Percentiles rank a stretch among this genome's conserved stretches.
These are phyloP conservation scores for Bucorvus abyssinicus DNA, from an alignment of 2,797 vertebrate species.

Conservation along the genomic window DNA sequence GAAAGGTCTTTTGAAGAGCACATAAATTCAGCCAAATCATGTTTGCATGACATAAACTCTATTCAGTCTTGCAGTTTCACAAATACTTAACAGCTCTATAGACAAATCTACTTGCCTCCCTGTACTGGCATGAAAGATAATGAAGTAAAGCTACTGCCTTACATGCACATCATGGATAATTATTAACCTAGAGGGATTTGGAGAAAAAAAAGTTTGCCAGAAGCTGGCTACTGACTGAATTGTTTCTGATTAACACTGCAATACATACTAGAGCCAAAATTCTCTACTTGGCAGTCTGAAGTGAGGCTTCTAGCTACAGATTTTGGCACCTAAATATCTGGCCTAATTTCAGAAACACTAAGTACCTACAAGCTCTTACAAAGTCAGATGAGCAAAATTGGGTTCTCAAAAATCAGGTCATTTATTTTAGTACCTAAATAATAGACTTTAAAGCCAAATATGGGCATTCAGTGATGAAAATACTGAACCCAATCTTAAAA, in stretches of 20 bases:
- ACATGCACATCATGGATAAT: neutral
- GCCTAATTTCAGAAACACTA: neutral
- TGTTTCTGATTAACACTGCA: constrained; percentile 3
- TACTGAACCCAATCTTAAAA: neutral
- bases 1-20: neutral
- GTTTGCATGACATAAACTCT: neutral
- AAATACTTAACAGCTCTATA: neutral
- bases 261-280: neutral
- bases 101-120: neutral
- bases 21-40: neutral
- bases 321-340: neutral
- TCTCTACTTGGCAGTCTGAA: neutral
- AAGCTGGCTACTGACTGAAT: neutral
- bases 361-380: neutral
- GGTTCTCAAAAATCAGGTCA: neutral
- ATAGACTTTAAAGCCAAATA: neutral
- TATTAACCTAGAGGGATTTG: neutral
- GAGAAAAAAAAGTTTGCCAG: neutral
- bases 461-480: neutral
- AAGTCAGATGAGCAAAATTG: neutral
- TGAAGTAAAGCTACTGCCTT: neutral
- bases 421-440: constrained; percentile 3
- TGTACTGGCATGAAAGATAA: neutral
- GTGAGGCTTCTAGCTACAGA: neutral
- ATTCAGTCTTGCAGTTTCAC: neutral